Base-by-base conservation (phyloP, 92 coral and sea anemone species). In the Zoanthus sociatus region DNA sequence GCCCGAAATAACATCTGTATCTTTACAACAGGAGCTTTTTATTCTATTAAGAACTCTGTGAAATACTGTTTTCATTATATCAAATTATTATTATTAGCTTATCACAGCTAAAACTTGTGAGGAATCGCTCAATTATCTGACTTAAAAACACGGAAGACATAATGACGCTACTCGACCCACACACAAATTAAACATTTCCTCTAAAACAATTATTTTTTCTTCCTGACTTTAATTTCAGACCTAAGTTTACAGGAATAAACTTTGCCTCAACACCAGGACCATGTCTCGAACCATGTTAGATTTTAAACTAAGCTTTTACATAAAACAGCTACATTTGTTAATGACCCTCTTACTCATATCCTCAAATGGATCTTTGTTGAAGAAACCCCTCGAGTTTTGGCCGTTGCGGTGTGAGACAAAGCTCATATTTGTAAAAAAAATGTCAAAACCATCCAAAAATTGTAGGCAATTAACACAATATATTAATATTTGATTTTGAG, bases 171-270 rank as follows among this genome's bases (percentile, higher is more conserved):
- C 44, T 30, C 66, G 13, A 13, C 82, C 82, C 67, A 77, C 82
- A 77, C 30, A 73, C 17, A 73, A 77, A 77, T 21, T 51, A 5
- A 17, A 54, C n/a, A 51, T 31, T 33, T 33, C 46, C 13, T 54
- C 46, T 13, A 50, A 77, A 53, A 30, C 50, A 5, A 7, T 9
- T 6, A 9, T 26, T 53, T 20, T 31, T 26, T 77, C 60, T 77
- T 77, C 82, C 82, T 53, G 68, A 77, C 31, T 77, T 63, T 77
- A 77, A 77, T 26, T 77, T 54, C 17, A 54, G 7, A 77, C 45
- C 15, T 14, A 32, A 13, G 82, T 30, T 20, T 51, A 33, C 42
- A 12, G 3, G 37, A 13, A 12, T 55, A 54, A 11, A 26, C 30
- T 44, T 21, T 30, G 5, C 47, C 63, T 46, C 48, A 51, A 21